Percentiles rank a stretch among this genome's conserved stretches.
Conservation (phyloP, 1,140 invertebrate genomes). For the Formica exsecta region DNA sequence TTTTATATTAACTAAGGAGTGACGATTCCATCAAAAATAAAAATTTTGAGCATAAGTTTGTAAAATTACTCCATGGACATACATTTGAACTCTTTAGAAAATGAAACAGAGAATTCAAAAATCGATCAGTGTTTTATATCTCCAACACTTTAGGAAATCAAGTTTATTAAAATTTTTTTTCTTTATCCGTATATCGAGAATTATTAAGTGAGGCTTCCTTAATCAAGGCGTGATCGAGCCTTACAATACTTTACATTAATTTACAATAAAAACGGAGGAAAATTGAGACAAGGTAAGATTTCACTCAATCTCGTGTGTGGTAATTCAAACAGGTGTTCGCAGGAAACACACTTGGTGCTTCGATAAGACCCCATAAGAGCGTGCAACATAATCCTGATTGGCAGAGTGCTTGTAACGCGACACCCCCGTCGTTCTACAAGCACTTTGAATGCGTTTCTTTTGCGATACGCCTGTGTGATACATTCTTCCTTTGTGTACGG, state of each 20-base stretch:
- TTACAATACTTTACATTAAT: slow-evolving; percentile 3
- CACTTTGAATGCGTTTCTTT: slow-evolving; percentile 24
- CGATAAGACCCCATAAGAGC: slow-evolving; percentile 75
- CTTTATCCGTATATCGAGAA: background rate
- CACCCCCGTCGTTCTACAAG: slow-evolving; percentile 18
- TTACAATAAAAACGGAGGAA: background rate
- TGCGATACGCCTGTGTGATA: background rate
- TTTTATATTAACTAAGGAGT: too few species aligned
- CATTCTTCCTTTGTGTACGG: background rate
- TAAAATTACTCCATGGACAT: background rate
- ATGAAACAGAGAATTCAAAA: too few species aligned
- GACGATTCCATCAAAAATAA: background rate
- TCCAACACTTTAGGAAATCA: background rate
- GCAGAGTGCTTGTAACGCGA: slow-evolving; percentile 68
- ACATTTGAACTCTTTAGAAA: too few species aligned
- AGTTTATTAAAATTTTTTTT: slow-evolving; percentile 17
- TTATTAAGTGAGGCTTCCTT: background rate
- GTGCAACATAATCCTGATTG: slow-evolving; percentile 79
- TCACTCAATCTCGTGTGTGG: slow-evolving; percentile 19
- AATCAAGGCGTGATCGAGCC: background rate
- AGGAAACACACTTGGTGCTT: slow-evolving; percentile 41
- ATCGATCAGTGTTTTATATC: too few species aligned
- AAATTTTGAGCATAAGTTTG: background rate
- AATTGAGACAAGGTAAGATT: slow-evolving; percentile 34
- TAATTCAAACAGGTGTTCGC: slow-evolving; percentile 28